Percentiles rank a stretch among this genome's conserved stretches.
Evolutionary conservation across 1,140 invertebrate species (phyloP).

Genomic region (Ceratina australensis): DNA sequence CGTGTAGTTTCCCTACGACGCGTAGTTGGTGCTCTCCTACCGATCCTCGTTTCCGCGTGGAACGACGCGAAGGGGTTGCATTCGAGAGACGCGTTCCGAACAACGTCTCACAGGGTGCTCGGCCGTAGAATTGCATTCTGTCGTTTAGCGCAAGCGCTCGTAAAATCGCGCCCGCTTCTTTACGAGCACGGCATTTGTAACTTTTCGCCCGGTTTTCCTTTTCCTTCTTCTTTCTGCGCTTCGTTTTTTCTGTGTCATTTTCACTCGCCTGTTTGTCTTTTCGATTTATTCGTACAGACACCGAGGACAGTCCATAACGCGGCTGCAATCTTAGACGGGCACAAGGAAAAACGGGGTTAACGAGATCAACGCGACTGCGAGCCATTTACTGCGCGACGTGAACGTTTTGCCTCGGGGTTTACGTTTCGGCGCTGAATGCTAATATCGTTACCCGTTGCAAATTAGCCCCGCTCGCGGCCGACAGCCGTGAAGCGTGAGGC

Average conservation of each 20-base stretch:
- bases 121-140: slow-evolving; percentile 41
- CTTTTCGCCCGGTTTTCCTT: not conserved
- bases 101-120: slow-evolving; percentile 28
- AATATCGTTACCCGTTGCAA: slow-evolving; percentile 9
- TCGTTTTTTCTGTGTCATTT: not conserved
- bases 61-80: slow-evolving; percentile 2
- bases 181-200: slow-evolving; percentile 1
- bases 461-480: not conserved
- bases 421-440: slow-evolving; percentile 1
- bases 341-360: slow-evolving; percentile 17
- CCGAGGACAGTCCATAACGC: slow-evolving; percentile 17
- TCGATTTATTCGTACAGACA: not conserved
- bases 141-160: slow-evolving; percentile 45
- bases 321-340: slow-evolving; percentile 4
- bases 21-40: not conserved
- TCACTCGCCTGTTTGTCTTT: not conserved
- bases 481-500: not conserved
- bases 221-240: too few relatives aligned
- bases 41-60: not conserved
- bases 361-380: slow-evolving; percentile 16
- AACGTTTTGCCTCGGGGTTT: not conserved
- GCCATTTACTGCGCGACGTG: not conserved
- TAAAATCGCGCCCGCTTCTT: slow-evolving; percentile 35
- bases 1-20: not conserved
- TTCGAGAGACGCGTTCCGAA: slow-evolving; percentile 16